Evolutionary conservation across 2,888 invertebrate genomes (phyloP), one percentile per base, ranked within the genome.

Genomic region (Melanostoma scalare): DNA sequence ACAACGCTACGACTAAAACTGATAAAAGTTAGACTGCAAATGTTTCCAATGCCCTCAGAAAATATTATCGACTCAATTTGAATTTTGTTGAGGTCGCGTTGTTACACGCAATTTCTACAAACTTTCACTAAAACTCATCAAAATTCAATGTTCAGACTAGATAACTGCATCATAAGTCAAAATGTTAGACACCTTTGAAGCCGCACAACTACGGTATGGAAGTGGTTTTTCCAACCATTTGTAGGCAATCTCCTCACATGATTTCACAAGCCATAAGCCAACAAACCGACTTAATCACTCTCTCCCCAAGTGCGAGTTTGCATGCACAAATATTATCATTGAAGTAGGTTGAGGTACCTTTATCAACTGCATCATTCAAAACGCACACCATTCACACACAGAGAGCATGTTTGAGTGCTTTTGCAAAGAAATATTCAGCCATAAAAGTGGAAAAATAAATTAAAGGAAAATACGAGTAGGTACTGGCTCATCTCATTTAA

Each of bases 341-440:
- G 4, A 69, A 8, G 40, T 20, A 20, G 20, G 20, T 61, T 42
- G 42, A 5, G 40, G 20, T 20, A 20, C 20, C 20, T 20, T 20
- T 61, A 68, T 76, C 68, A 71, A 72, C 65, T 72, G 77, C 72
- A 72, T 53, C 65, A 58, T 58, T 52, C 56, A 63, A 42, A 31
- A 36, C 44, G 50, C 63, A 53, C 55, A 69, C 40, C 55, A 20
- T 20, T 20, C 20, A 42, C 20, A 53, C 10, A 52, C 6, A 53
- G 20, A 6, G 31, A 10, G 20, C 30, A 48, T 4, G 20, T 58
- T 6, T 48, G 10, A 50, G 40, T 56, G 10, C 31, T 55, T 35
- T 50, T n/a, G 9, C 61, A 30, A 44, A 48, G 20, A 20, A 10
- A 20, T 56, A n/a, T 9, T 56, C 40, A 48, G 50, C 30, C 44